Evolutionary conservation across 2,113 vertebrate species (phyloP).

Genomic region (Climacteris rufus): DNA sequence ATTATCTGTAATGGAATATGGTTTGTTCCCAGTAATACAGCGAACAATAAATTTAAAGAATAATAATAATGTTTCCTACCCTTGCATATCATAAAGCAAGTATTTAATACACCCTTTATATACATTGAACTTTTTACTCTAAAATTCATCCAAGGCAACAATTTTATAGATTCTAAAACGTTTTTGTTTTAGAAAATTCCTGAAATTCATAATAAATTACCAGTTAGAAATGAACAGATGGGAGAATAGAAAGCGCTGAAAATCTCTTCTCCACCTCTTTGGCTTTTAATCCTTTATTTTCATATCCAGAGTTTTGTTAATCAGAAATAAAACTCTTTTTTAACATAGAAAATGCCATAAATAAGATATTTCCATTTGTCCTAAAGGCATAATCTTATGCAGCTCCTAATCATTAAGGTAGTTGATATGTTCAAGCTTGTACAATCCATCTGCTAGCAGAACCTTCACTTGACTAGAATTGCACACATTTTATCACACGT

Average conservation of each 20-base stretch:
- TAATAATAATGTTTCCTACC: background rate
- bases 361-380: background rate
- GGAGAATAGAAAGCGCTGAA: background rate
- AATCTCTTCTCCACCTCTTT: background rate
- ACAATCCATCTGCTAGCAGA: background rate
- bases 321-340: background rate
- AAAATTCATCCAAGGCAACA: background rate
- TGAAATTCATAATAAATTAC: background rate
- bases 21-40: background rate
- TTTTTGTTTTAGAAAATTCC: background rate
- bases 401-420: background rate
- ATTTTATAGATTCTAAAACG: background rate
- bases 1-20: background rate
- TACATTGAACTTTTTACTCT: background rate
- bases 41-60: background rate
- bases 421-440: background rate
- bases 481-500: conserved; percentile 74
- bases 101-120: background rate
- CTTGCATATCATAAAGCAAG: background rate
- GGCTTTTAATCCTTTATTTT: background rate
- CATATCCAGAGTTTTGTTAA: background rate
- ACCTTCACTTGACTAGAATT: background rate
- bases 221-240: background rate
- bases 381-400: background rate
- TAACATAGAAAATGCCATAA: background rate